Percentiles rank a stretch among this genome's conserved stretches.
Conservation (phyloP, 2,797 vertebrate genomes). For the Poeciliopsis paucimaculata region DNA sequence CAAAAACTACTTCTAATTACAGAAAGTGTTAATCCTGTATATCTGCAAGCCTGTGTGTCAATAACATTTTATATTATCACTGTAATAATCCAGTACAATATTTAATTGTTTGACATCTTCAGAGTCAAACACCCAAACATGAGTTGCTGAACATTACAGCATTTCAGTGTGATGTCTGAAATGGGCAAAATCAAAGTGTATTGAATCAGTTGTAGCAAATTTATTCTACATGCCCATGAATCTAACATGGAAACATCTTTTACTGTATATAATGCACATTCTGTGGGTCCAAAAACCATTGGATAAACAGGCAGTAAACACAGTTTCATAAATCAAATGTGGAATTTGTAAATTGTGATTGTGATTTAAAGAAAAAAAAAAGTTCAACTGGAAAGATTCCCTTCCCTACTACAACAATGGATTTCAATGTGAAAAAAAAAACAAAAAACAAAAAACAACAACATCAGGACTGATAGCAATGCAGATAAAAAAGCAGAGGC, state of each 20-base stretch:
- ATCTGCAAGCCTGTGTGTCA: not conserved
- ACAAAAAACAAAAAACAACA: not conserved
- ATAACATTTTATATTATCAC: too few relatives aligned
- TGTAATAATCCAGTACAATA: not conserved
- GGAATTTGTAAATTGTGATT: conserved; percentile 31
- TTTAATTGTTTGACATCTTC: too few relatives aligned
- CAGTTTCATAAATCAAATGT: not conserved
- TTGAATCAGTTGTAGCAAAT: not conserved
- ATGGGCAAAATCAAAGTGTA: not conserved
- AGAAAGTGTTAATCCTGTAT: not conserved
- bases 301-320: not conserved
- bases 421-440: conserved; percentile 11
- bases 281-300: not conserved
- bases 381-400: not conserved
- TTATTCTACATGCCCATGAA: not conserved
- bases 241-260: not conserved
- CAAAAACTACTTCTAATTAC: not conserved
- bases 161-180: not conserved
- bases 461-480: conserved; percentile 16
- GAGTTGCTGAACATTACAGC: not conserved
- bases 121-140: not conserved
- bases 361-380: conserved; percentile 1
- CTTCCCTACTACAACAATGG: not conserved
- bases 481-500: conserved; percentile 19
- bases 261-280: not conserved